Conservation (phyloP, 2,797 vertebrate species). For the Myotis findleyi region DNA sequence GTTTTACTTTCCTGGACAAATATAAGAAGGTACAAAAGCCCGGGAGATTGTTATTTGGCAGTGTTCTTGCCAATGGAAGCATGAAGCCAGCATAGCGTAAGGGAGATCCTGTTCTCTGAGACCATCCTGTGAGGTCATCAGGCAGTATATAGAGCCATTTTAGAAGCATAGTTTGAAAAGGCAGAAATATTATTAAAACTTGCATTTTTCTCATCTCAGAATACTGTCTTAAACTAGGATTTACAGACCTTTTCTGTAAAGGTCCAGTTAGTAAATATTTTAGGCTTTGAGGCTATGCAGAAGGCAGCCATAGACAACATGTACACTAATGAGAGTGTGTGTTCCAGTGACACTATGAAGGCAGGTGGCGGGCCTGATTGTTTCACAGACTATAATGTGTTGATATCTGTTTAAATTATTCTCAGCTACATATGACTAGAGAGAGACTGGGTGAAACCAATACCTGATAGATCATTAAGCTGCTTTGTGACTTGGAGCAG, state of each 20-base stretch:
- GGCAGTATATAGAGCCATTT: background rate
- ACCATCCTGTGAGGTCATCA: background rate
- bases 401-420: background rate
- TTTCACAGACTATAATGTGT: background rate
- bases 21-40: background rate
- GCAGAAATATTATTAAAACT: constrained; percentile 38
- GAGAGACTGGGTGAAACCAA: background rate
- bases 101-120: background rate
- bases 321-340: background rate
- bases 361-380: background rate
- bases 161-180: constrained; percentile 1
- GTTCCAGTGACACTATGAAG: background rate
- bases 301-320: background rate
- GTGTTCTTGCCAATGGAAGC: background rate
- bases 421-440: background rate
- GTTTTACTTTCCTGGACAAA: constrained; percentile 19
- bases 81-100: background rate
- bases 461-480: background rate
- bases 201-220: constrained; percentile 12
- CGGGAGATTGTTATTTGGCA: background rate
- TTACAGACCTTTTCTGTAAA: background rate
- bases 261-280: background rate
- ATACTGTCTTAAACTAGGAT: background rate
- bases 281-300: background rate
- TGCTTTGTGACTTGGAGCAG: background rate